Evolutionary conservation across 1,140 invertebrate species (phyloP), one percentile per base, ranked within the genome.

Genomic region (Drosophila azteca): DNA sequence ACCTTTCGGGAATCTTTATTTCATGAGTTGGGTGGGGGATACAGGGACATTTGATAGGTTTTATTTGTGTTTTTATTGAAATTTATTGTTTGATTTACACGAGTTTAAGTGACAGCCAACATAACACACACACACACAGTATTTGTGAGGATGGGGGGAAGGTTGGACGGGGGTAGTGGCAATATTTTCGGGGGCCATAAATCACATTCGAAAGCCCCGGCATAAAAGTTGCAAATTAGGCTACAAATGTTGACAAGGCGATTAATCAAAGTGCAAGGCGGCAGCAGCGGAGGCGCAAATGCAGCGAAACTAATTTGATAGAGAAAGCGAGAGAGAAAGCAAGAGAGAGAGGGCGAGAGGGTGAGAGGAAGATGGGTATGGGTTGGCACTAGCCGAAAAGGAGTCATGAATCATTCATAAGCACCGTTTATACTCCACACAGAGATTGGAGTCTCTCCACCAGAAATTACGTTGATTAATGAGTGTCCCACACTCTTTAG

Each of bases 81-180:
- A 82, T 82, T 82, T 82, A 81, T 82, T 82, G 69, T 74, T 77
- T 77, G 68, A 77, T 82, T 82, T 81, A 76, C 75, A 77, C 58
- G 58, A 55, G 39, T 74, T 74, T 69, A 74, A 74, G 71, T 74
- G 71, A 74, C 65, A 74, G 51, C 49, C 24, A 31, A 3, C 31
- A 45, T n/a, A 51, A 59, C 50, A 52, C 29, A 26, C 46, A 59
- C 50, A 52, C 29, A 26, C 46, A 66, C 20, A 35, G 15, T 31
- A 52, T 73, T 74, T 74, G 31, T 4, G 3, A 0, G 31, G 9
- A 3, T 3, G 31, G 9, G 9, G 3, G 31, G 31, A 24, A 2
- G 22, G 22, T 4, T 7, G 31, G 0, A 0, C 9, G 31, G 9
- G 9, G 17, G 17, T 20, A 20, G 9, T 9, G 31, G 3, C 31